Evolutionary conservation across 2,113 vertebrate species (phyloP).

Genomic region (Platysteira castanea): DNA sequence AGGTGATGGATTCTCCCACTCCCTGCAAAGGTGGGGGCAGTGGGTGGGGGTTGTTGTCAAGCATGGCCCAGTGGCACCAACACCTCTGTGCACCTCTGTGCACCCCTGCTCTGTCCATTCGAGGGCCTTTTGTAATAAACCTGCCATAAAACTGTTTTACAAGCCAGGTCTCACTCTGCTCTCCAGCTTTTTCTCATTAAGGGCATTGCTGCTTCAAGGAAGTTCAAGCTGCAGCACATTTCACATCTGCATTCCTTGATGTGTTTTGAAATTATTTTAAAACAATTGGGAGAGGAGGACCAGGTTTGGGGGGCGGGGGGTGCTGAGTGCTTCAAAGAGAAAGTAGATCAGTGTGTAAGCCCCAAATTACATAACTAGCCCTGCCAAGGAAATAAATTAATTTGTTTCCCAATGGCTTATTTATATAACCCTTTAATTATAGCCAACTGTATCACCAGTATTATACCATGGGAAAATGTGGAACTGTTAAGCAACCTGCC

Average conservation of each 20-base stretch:
- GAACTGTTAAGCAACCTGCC: constrained; percentile 73
- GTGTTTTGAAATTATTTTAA: constrained; percentile 47
- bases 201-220: constrained; percentile 6
- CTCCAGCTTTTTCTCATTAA: constrained; percentile 58
- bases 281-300: not conserved
- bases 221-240: constrained; percentile 10
- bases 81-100: not conserved
- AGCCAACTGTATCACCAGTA: constrained; percentile 67
- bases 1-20: not conserved
- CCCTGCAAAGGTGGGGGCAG: not conserved
- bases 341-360: not conserved
- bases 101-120: not conserved
- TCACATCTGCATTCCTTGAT: constrained; percentile 18
- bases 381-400: constrained; percentile 64
- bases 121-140: constrained; percentile 17
- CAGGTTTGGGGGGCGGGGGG: not conserved
- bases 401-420: constrained; percentile 75
- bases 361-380: constrained; percentile 40
- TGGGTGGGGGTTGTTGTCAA: not conserved
- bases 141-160: constrained; percentile 55
- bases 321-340: not conserved
- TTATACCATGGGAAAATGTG: constrained; percentile 78
- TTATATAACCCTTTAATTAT: constrained; percentile 80
- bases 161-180: constrained; percentile 37
- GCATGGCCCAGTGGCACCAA: not conserved